Conservation (phyloP, 2,113 vertebrate genomes). For the Oncorhynchus mykiss region DNA sequence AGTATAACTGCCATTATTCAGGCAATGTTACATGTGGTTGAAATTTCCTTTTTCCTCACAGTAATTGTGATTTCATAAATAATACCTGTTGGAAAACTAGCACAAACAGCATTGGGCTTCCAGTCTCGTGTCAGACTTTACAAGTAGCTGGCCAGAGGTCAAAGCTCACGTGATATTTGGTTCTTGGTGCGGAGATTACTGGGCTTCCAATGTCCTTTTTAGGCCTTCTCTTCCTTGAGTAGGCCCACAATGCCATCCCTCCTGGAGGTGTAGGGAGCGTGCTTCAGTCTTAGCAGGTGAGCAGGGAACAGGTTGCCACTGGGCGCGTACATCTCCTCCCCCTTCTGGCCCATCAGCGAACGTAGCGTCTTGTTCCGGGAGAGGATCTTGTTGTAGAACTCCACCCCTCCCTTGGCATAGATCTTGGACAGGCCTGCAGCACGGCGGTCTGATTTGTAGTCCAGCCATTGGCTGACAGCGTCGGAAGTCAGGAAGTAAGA, state of each 20-base stretch:
- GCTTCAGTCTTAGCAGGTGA: slow-evolving; percentile 80
- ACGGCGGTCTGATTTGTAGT: slow-evolving; percentile 78
- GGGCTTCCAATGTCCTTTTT: slow-evolving; percentile 5
- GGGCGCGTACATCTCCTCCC: slow-evolving; percentile 80
- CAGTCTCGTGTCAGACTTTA: not conserved
- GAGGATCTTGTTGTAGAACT: slow-evolving; percentile 92
- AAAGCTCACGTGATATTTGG: not conserved
- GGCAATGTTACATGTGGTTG: not conserved
- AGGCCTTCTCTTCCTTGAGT: slow-evolving; percentile 67
- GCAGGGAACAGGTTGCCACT: slow-evolving; percentile 87
- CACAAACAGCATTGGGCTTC: not conserved
- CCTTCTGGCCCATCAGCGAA: slow-evolving; percentile 80
- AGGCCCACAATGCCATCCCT: slow-evolving; percentile 77
- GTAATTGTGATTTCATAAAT: not conserved
- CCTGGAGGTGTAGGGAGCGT: slow-evolving; percentile 85
- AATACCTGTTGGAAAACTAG: not conserved
- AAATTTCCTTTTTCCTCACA: not conserved
- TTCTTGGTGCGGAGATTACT: no score
- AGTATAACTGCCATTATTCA: not conserved
- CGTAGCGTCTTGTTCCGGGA: slow-evolving; percentile 81
- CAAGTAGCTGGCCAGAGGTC: not conserved
- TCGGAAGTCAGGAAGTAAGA: slow-evolving; percentile 78
- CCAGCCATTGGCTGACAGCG: slow-evolving; percentile 76
- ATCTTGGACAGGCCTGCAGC: slow-evolving; percentile 77
- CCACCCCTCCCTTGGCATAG: slow-evolving; percentile 84